Evolutionary conservation across 2,113 vertebrate genomes (phyloP).

Genomic region (Mastomys natalensis): DNA sequence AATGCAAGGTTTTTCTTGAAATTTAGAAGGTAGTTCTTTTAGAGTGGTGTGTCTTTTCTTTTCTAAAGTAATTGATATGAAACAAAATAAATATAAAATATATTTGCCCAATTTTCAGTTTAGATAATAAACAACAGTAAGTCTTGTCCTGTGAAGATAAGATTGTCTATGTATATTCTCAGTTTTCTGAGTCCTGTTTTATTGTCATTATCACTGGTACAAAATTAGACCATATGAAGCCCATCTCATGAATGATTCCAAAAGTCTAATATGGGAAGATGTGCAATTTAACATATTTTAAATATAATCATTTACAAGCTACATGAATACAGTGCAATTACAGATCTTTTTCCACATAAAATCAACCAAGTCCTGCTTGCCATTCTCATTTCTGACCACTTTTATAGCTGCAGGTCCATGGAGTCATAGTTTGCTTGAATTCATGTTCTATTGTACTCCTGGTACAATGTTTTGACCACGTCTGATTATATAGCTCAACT

Average conservation of each 20-base stretch:
- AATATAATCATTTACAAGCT: not conserved
- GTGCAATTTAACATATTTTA: constrained; percentile 44
- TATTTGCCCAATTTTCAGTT: not conserved
- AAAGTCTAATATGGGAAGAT: not conserved
- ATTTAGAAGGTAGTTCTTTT: not conserved
- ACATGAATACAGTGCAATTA: not conserved
- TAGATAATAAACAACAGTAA: not conserved
- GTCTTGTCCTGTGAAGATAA: not conserved
- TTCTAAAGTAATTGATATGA: not conserved
- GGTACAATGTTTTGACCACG: constrained; percentile 79
- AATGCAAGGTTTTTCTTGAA: not conserved
- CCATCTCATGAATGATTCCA: not conserved
- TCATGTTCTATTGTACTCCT: constrained; percentile 78
- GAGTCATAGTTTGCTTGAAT: constrained; percentile 74
- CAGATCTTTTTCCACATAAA: constrained; percentile 1
- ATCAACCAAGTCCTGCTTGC: not conserved
- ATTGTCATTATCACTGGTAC: not conserved
- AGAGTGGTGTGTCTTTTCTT: not conserved
- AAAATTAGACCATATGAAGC: not conserved
- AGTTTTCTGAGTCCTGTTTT: not conserved
- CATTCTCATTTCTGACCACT: constrained; percentile 72
- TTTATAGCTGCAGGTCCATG: not conserved
- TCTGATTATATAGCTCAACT: constrained; percentile 81
- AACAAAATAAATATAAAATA: not conserved
- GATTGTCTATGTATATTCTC: not conserved